Percentiles rank a stretch among this genome's conserved stretches.
phyloP scores from a whole-genome alignment of 2,113 vertebrate genomes.

The Pituophis catenifer region DNA sequence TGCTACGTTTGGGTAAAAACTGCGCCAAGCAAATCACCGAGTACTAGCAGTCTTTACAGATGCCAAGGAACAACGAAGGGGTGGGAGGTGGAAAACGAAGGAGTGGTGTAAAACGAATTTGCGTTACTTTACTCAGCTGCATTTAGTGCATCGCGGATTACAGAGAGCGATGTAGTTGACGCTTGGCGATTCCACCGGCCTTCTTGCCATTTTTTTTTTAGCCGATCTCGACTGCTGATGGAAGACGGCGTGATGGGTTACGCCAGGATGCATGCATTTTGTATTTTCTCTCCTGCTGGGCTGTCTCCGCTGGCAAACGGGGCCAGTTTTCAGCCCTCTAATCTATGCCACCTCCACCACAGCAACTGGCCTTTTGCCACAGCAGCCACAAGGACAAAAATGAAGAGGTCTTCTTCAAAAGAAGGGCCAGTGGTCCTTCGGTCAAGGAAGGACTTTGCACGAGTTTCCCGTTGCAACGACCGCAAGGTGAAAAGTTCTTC shows the following conservation, averaged over 20 bases:
- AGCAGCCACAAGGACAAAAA: background rate
- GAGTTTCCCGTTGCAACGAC: background rate
- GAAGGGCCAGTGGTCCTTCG: background rate
- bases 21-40: background rate
- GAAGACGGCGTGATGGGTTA: rapidly evolving
- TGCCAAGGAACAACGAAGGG: rapidly evolving
- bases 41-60: background rate
- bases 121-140: background rate
- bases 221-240: background rate
- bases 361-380: background rate
- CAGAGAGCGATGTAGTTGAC: background rate
- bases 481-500: conserved; percentile 15
- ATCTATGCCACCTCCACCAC: background rate
- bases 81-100: background rate
- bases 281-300: conserved; percentile 6
- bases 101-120: background rate
- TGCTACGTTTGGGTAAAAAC: background rate
- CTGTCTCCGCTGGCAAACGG: background rate
- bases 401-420: background rate
- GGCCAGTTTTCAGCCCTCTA: background rate
- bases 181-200: background rate
- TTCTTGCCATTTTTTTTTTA: background rate
- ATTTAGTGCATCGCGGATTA: background rate
- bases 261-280: rapidly evolving
- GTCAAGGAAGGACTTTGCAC: conserved; percentile 24